phyloP scores from a whole-genome alignment of 1,140 invertebrate species.

The Drosophila dunni region DNA sequence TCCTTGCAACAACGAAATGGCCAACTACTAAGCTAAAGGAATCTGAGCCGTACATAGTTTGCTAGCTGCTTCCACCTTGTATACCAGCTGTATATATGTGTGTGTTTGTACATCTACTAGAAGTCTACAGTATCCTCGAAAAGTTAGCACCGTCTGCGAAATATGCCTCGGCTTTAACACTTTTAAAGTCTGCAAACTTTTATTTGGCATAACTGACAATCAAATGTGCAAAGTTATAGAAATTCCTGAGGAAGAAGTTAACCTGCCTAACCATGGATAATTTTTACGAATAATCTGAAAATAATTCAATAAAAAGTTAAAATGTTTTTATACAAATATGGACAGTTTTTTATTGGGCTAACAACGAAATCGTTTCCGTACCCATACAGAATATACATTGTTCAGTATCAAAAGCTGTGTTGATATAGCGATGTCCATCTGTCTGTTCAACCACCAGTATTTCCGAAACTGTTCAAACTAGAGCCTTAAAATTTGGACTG shows the following conservation, averaged over 20 bases:
- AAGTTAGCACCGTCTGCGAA: constrained; percentile 29
- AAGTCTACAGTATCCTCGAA: not conserved
- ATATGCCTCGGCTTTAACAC: constrained; percentile 49
- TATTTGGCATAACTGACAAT: constrained; percentile 12
- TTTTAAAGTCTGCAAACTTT: constrained; percentile 46
- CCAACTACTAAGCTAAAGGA: constrained; percentile 45
- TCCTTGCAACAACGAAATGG: constrained; percentile 42
- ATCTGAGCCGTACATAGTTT: constrained; percentile 40
- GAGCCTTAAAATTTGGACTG: no score
- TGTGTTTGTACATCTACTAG: not conserved
- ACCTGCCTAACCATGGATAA: not conserved
- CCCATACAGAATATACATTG: no score
- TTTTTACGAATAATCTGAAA: not conserved
- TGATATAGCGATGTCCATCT: no score
- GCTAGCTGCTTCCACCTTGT: constrained; percentile 11
- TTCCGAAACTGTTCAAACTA: no score
- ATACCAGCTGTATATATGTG: not conserved
- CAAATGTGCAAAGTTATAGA: constrained; percentile 4
- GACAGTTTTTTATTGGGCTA: no score
- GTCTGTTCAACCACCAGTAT: no score
- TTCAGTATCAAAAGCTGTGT: no score
- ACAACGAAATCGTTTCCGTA: no score
- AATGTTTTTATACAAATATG: no score
- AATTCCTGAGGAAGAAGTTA: not conserved
- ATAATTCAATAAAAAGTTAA: no score